phyloP scores from a whole-genome alignment of 2,888 invertebrate genomes.

The Thera obeliscata region DNA sequence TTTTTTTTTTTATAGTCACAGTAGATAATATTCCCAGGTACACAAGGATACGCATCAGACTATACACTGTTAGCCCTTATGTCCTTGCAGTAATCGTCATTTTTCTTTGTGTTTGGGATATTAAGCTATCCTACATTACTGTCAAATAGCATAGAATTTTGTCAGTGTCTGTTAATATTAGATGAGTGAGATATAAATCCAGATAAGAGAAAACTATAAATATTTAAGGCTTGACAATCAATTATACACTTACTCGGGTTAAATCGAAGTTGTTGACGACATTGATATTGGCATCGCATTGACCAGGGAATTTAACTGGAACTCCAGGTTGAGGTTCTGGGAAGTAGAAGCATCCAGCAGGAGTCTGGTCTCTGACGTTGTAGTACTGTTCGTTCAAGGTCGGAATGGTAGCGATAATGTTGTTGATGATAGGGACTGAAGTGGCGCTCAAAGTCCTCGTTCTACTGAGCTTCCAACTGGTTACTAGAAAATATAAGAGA shows the following conservation, averaged over 20 bases:
- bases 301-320: constrained; percentile 58
- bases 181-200: too few relatives aligned
- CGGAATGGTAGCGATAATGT: constrained; percentile 44
- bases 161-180: too few relatives aligned
- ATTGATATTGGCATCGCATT: constrained; percentile 49
- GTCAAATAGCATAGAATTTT: too few relatives aligned
- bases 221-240: background rate
- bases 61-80: too few relatives aligned
- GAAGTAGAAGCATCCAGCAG: constrained; percentile 59
- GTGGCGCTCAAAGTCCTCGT: constrained; percentile 43
- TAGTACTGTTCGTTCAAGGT: constrained; percentile 57
- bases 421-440: constrained; percentile 47
- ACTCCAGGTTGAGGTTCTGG: constrained; percentile 52
- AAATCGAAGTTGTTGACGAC: constrained; percentile 47
- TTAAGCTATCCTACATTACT: too few relatives aligned
- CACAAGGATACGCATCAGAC: too few relatives aligned
- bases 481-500: constrained; percentile 37
- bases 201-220: too few relatives aligned
- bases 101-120: too few relatives aligned
- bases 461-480: constrained; percentile 64
- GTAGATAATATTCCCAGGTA: too few relatives aligned
- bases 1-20: too few relatives aligned
- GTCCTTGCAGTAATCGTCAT: too few relatives aligned
- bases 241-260: constrained; percentile 24
- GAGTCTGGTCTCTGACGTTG: constrained; percentile 47